These are phyloP conservation scores for Neria commutata DNA, from an alignment of 2,888 invertebrate species.

Conservation along the genomic window DNA sequence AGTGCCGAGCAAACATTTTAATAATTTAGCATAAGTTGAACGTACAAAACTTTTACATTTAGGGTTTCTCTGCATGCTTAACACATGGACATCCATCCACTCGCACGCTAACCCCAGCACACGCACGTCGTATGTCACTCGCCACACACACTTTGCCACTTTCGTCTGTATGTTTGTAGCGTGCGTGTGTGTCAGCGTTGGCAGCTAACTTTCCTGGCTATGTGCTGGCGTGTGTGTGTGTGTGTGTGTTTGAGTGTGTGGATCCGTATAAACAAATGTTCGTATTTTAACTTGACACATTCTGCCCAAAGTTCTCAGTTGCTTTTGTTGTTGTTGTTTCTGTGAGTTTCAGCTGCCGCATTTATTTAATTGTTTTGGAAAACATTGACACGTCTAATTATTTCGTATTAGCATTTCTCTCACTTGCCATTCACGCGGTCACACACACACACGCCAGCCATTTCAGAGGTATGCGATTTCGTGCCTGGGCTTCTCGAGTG, in stretches of 20 bases:
- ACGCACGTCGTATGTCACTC: neutral
- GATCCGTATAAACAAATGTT: neutral
- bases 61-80: too few species aligned
- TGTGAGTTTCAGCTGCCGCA: neutral
- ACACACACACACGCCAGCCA: too few species aligned
- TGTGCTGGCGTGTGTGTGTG: neutral
- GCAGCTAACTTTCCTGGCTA: neutral
- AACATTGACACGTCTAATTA: slow-evolving; percentile 4
- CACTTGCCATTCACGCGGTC: too few species aligned
- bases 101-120: too few species aligned
- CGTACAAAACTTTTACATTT: neutral
- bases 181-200: neutral
- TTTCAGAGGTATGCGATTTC: too few species aligned
- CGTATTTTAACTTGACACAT: neutral
- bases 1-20: neutral
- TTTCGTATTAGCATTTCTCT: neutral
- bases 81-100: too few species aligned
- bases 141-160: neutral
- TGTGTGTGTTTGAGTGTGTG: neutral
- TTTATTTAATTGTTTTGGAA: neutral
- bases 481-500: too few species aligned
- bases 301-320: neutral
- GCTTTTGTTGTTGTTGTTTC: neutral
- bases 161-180: neutral
- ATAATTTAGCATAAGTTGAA: neutral